These are phyloP conservation scores for Entomyzon cyanotis DNA, from an alignment of 2,113 vertebrate genomes.

Conservation along the genomic window DNA sequence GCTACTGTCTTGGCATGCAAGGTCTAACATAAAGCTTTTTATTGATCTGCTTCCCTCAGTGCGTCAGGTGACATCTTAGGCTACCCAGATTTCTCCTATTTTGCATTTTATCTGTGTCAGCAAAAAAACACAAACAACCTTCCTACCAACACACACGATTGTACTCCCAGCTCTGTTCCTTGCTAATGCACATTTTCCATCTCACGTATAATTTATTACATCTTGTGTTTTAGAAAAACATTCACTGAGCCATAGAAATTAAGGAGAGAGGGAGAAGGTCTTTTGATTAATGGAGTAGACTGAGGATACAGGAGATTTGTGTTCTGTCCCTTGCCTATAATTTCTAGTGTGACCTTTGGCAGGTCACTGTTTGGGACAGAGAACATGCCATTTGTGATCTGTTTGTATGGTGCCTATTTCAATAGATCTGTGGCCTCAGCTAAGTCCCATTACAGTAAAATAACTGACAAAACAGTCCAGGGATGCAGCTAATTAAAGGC, in stretches of 20 bases:
- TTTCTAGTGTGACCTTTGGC: not conserved
- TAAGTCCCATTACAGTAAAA: not conserved
- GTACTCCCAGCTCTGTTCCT: not conserved
- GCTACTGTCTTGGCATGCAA: constrained; percentile 1
- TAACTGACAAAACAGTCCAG: not conserved
- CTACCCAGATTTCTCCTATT: constrained; percentile 38
- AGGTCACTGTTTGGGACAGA: not conserved
- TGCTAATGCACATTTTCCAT: not conserved
- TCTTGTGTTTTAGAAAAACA: not conserved
- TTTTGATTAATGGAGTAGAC: not conserved
- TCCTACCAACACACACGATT: fast-evolving
- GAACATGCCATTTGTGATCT: not conserved
- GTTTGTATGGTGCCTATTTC: not conserved
- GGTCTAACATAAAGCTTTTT: constrained; percentile 22
- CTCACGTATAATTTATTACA: not conserved
- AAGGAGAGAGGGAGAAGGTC: not conserved
- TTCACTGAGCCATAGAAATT: not conserved
- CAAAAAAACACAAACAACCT: not conserved
- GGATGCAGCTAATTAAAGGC: not conserved
- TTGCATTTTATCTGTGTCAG: constrained; percentile 41
- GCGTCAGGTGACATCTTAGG: constrained; percentile 16
- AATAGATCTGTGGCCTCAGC: not conserved
- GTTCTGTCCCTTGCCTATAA: not conserved
- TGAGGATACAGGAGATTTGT: not conserved
- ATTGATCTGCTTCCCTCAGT: constrained; percentile 24